These are phyloP conservation scores for Hypotaenidia okinawae DNA, from an alignment of 2,797 vertebrate genomes.

Conservation along the genomic window DNA sequence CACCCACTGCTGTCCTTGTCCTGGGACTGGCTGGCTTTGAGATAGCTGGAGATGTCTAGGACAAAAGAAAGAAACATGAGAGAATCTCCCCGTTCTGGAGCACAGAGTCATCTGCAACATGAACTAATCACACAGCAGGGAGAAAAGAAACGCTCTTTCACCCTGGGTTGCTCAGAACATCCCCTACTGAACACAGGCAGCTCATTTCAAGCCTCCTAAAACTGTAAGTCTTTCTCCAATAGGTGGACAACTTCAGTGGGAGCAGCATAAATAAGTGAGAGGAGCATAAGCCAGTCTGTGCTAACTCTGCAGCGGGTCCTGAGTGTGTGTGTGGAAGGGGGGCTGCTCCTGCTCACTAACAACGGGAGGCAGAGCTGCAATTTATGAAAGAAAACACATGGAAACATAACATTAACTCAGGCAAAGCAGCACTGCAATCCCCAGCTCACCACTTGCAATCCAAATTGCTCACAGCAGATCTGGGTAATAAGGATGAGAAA, in stretches of 20 bases:
- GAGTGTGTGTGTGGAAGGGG: rapidly evolving
- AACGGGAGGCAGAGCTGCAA: conserved; percentile 23
- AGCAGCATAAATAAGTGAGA: background rate
- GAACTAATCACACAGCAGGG: background rate
- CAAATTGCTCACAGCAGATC: background rate
- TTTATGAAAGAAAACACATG: conserved; percentile 52
- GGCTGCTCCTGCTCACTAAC: background rate
- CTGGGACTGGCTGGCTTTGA: conserved; percentile 49
- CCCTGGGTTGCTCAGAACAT: background rate
- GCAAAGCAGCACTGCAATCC: conserved; percentile 4
- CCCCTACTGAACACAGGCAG: background rate
- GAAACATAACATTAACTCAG: conserved; percentile 31
- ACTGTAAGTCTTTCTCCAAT: background rate
- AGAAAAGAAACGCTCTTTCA: conserved; percentile 7
- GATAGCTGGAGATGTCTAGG: conserved; percentile 64
- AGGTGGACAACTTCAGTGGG: background rate
- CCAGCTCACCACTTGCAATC: conserved; percentile 3
- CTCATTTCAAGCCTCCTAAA: background rate
- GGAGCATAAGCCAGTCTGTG: background rate
- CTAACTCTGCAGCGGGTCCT: background rate
- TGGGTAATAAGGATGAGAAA: conserved; percentile 26
- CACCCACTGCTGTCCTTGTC: conserved; percentile 62
- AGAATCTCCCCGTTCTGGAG: background rate
- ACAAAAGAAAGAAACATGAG: conserved; percentile 63
- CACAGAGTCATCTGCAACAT: background rate